A percentile compares a stretch with the other conserved stretches of the same genome.
These are phyloP conservation scores for Andrena praecox DNA, from an alignment of 2,888 invertebrate species.

Conservation along the genomic window DNA sequence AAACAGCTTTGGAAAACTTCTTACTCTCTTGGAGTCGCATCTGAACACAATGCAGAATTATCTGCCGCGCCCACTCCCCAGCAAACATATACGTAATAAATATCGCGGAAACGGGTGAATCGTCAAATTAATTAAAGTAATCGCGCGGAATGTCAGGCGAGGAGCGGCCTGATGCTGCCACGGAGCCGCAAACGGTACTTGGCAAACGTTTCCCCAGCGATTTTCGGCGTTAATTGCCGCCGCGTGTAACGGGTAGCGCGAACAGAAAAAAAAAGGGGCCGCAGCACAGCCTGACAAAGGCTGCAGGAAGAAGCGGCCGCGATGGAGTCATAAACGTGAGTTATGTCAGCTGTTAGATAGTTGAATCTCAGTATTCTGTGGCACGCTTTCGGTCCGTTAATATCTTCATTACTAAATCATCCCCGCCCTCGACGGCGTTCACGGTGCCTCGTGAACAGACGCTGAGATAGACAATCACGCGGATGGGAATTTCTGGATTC, in stretches of 20 bases:
- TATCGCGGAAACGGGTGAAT: background rate
- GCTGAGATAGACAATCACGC: slow-evolving; percentile 34
- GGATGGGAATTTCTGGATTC: slow-evolving; percentile 67
- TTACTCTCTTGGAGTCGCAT: too few species aligned
- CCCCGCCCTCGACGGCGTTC: slow-evolving; percentile 70
- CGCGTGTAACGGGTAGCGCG: slow-evolving; percentile 52
- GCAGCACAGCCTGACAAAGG: slow-evolving; percentile 35
- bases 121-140: slow-evolving; percentile 14
- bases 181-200: slow-evolving; percentile 31
- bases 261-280: slow-evolving; percentile 44
- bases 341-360: slow-evolving; percentile 84
- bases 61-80: too few species aligned
- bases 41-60: too few species aligned
- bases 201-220: slow-evolving; percentile 53
- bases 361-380: slow-evolving; percentile 84
- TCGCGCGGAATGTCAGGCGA: slow-evolving; percentile 3
- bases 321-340: slow-evolving; percentile 83
- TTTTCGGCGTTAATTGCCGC: slow-evolving; percentile 63
- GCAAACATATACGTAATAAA: too few species aligned
- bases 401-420: slow-evolving; percentile 85
- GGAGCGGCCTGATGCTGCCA: slow-evolving; percentile 4
- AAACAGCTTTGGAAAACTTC: too few species aligned
- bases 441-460: slow-evolving; percentile 42
- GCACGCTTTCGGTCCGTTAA: slow-evolving; percentile 83
- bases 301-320: slow-evolving; percentile 73